These are phyloP conservation scores for Priocnemis perturbator DNA, from an alignment of 2,888 invertebrate species.

Conservation along the genomic window DNA sequence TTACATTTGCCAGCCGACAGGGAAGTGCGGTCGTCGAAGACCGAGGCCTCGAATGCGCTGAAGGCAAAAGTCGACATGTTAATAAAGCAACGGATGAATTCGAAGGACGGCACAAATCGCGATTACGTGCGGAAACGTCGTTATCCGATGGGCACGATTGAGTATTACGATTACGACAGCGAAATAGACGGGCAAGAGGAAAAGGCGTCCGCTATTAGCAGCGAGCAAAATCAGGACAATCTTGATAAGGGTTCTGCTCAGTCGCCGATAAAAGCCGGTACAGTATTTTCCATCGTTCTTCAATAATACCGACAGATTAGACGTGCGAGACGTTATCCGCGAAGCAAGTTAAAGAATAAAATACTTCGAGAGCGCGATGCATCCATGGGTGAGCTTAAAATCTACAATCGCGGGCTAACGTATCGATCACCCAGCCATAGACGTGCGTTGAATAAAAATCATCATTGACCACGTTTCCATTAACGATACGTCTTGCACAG, in stretches of 20 bases:
- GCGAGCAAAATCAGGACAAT: constrained; percentile 22
- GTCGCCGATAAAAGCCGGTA: background rate
- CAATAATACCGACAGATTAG: background rate
- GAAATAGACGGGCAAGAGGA: constrained; percentile 36
- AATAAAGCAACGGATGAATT: constrained; percentile 45
- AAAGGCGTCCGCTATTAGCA: constrained; percentile 14
- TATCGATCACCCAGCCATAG: too few species aligned
- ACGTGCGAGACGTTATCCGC: too few species aligned
- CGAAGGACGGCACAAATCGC: constrained; percentile 11
- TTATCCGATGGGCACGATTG: constrained; percentile 44
- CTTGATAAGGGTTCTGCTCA: background rate
- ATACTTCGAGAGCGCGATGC: background rate
- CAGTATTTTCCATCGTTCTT: background rate
- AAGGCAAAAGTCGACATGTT: constrained; percentile 51
- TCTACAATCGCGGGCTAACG: too few species aligned
- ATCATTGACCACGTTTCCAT: background rate
- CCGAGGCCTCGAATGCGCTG: constrained; percentile 20
- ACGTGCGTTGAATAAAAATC: background rate
- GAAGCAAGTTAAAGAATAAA: too few species aligned
- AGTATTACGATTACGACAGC: constrained; percentile 64
- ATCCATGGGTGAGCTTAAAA: too few species aligned
- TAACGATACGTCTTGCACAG: background rate
- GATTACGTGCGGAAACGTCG: constrained; percentile 32
- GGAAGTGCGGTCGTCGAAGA: constrained; percentile 13
- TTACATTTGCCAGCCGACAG: constrained; percentile 6